Percentiles rank a stretch among this genome's conserved stretches.
Evolutionary conservation across 2,888 invertebrate species (phyloP).

Genomic region (Ophion ellenae): DNA sequence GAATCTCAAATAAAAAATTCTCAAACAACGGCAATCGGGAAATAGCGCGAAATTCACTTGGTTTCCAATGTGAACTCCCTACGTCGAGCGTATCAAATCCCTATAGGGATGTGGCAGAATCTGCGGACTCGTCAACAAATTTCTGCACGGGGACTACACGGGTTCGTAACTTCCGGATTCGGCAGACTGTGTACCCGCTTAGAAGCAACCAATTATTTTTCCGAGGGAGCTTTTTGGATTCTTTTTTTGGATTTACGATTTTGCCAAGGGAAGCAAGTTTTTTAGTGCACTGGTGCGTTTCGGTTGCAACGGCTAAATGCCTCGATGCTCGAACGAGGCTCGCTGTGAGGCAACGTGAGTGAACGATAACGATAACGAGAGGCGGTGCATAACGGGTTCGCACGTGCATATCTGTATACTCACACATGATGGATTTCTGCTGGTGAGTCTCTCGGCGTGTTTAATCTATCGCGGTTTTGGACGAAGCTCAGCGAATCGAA

Average conservation of each 20-base stretch:
- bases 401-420: neutral
- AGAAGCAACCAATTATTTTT: neutral
- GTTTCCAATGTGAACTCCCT: no score
- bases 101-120: no score
- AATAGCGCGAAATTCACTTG: no score
- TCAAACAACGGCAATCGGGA: no score
- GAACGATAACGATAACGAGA: constrained; percentile 59
- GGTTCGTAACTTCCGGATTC: neutral
- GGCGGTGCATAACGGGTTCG: constrained; percentile 34
- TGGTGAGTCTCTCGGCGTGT: constrained; percentile 13
- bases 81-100: no score
- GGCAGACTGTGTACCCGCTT: neutral
- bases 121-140: no score
- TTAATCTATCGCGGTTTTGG: constrained; percentile 16
- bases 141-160: no score
- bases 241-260: neutral
- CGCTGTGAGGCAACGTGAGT: constrained; percentile 38
- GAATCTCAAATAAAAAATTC: no score
- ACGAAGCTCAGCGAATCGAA: neutral
- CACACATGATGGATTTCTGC: neutral
- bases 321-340: constrained; percentile 40
- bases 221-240: neutral
- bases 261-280: neutral
- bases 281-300: neutral
- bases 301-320: constrained; percentile 13